These are phyloP conservation scores for Corticium candelabrum DNA, from an alignment of 37 sponge, comb jelly and placozoan species.

Conservation along the genomic window DNA sequence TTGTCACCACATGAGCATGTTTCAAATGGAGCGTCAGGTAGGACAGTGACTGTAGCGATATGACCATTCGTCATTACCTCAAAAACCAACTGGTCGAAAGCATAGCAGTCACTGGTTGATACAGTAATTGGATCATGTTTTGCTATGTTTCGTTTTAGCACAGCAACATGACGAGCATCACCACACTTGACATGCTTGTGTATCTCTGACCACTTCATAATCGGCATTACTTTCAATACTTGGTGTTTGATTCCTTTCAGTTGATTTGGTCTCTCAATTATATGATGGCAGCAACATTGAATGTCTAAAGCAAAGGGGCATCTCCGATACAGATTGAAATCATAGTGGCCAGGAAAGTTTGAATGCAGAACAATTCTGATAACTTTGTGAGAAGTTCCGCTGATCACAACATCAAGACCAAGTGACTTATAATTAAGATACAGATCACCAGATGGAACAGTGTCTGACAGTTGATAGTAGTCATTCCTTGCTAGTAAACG, in stretches of 20 bases:
- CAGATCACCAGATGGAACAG: not conserved
- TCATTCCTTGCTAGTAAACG: not conserved
- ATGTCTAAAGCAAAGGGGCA: not conserved
- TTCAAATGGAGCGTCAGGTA: not conserved
- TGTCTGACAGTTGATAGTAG: not conserved
- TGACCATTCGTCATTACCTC: not conserved
- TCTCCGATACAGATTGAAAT: not conserved
- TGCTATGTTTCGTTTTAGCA: not conserved
- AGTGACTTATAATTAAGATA: not conserved
- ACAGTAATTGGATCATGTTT: not conserved
- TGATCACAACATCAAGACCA: not conserved
- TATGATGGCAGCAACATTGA: not conserved
- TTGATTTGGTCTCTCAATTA: not conserved
- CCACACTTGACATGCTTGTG: not conserved
- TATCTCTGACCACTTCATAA: not conserved
- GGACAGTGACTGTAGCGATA: not conserved
- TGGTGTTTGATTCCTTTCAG: not conserved
- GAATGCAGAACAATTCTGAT: not conserved
- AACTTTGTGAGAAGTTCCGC: not conserved
- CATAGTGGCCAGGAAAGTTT: not conserved
- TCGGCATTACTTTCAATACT: not conserved
- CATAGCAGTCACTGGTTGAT: not conserved
- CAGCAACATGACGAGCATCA: not conserved
- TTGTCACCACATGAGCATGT: no score
- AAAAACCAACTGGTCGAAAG: not conserved